These are phyloP conservation scores for Oryzias curvinotus DNA, from an alignment of 2,113 vertebrate genomes.

Conservation along the genomic window DNA sequence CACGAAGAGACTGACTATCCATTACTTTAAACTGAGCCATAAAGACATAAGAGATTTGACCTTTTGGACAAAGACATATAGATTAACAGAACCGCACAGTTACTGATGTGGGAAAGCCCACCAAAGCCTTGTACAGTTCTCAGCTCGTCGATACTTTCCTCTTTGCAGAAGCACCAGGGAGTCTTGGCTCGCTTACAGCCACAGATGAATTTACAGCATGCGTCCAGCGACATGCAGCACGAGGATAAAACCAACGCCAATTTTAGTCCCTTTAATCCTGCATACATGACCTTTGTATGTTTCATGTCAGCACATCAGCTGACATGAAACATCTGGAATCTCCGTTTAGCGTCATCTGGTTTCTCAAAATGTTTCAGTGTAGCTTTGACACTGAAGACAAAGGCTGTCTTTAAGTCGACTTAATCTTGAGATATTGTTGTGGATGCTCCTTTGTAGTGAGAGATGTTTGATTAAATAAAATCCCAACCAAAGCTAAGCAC, in stretches of 20 bases:
- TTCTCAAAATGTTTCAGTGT: background rate
- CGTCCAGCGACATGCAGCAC: conserved; percentile 16
- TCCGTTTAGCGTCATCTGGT: background rate
- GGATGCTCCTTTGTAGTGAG: too few relatives aligned
- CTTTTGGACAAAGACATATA: conserved; percentile 18
- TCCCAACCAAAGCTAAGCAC: too few relatives aligned
- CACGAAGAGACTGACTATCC: conserved; percentile 3
- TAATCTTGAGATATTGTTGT: too few relatives aligned
- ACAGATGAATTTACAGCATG: conserved; percentile 38
- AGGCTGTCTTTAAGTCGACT: too few relatives aligned
- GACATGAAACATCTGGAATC: conserved; percentile 4
- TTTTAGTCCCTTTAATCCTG: conserved; percentile 10
- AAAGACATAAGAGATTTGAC: background rate
- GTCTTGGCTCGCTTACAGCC: conserved; percentile 26
- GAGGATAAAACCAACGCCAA: conserved; percentile 17
- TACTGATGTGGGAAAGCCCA: conserved; percentile 10
- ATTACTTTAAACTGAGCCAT: background rate
- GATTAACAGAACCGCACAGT: conserved; percentile 1
- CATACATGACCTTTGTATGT: background rate
- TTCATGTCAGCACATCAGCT: background rate
- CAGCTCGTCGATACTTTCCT: conserved; percentile 55
- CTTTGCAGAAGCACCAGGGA: conserved; percentile 36
- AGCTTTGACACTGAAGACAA: background rate
- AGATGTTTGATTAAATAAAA: too few relatives aligned
- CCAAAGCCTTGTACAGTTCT: conserved; percentile 45